Conservation (phyloP, 1,140 invertebrate genomes). For the Bombus superbus region DNA sequence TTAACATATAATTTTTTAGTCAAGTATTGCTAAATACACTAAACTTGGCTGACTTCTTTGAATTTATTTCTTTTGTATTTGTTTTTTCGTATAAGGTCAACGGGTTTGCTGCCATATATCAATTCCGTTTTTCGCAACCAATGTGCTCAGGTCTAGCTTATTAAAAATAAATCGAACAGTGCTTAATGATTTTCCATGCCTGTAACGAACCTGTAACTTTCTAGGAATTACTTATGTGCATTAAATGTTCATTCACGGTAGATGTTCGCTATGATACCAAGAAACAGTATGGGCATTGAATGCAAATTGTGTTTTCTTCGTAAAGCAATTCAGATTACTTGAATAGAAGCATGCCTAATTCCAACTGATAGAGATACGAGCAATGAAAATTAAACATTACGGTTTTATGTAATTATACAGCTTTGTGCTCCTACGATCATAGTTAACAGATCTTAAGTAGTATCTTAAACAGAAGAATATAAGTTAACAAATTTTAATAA, state of each 20-base stretch:
- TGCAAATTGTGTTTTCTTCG: conserved; percentile 20
- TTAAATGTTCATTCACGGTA: not conserved
- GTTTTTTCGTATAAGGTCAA: not conserved
- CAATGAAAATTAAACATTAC: not conserved
- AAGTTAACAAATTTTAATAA: not conserved
- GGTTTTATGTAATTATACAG: too few species aligned
- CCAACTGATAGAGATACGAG: not conserved
- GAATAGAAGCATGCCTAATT: not conserved
- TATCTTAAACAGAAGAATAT: not conserved
- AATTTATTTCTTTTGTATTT: not conserved
- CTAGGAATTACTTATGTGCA: not conserved
- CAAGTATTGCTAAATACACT: not conserved
- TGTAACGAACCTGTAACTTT: not conserved
- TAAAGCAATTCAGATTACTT: not conserved
- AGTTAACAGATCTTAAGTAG: too few species aligned
- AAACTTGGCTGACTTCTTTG: not conserved
- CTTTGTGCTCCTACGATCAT: too few species aligned
- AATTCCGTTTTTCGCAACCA: not conserved
- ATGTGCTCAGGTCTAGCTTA: not conserved
- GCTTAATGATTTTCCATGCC: not conserved
- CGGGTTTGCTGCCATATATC: not conserved
- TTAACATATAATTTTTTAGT: not conserved
- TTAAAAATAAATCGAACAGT: not conserved
- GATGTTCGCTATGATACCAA: not conserved
- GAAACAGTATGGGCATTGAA: not conserved